Base-by-base conservation (phyloP, 2,888 invertebrate genomes). In the Spodoptera exigua region DNA sequence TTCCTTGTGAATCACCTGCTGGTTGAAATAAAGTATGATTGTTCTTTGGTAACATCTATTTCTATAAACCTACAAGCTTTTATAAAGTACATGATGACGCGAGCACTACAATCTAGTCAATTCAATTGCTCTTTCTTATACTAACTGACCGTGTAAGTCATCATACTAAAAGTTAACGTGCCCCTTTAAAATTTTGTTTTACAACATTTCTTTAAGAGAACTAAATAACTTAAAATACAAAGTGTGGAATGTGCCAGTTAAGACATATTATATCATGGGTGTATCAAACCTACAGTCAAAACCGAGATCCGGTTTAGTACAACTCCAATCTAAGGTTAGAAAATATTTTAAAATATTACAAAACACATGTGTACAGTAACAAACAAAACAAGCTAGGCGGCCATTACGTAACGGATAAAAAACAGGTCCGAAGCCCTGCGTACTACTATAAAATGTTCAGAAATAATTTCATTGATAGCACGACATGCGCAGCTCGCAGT, bases 381-480 rank as follows among this genome's bases (percentile, higher is more conserved):
- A 64, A 59, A 57, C 61, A 72, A 52, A 75, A 65, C 65, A 64
- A 59, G 59, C 61, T 75, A 52, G 64, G 65, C 40, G 59, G 49
- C 41, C 69, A 53, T 76, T 73, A 47, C 76, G 79, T 56, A 77
- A 78, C 58, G 45, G 17, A 60, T 69, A 62, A 65, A 63, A 75
- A 76, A 78, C 76, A 69, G 63, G 76, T 73, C 76, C 63, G 60
- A 41, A 64, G 76, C 76, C 79, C 71, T 64, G 58, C 55, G 71
- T 70, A 76, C 59, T 76, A 74, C 75, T 79, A 73, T 64, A 74
- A 78, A 74, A 61, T 58, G 59, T 75, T 71, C 56, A 71, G 70
- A 80, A 81, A 81, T 78, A 79, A 76, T 77, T 79, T 78, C 74
- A 81, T 82, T 81, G 78, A 79, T 76, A 68, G 62, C 47, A 59